phyloP scores from a whole-genome alignment of 2,113 vertebrate species.

The Sclerurus mexicanus region DNA sequence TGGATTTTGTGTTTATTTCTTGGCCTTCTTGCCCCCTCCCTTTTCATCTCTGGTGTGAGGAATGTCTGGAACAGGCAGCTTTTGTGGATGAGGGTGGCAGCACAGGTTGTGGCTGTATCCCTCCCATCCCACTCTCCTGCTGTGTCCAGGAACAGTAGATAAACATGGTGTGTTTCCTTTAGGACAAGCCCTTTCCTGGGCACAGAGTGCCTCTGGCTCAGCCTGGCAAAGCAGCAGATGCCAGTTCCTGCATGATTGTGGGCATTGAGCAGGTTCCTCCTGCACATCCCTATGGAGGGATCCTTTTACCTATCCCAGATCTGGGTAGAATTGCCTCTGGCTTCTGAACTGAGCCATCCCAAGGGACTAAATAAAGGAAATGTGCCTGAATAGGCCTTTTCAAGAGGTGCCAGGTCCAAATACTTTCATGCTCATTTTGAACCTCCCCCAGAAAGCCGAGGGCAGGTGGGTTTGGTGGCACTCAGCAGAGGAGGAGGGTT shows the following conservation, averaged over 20 bases:
- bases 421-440: background rate
- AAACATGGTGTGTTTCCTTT: constrained; percentile 53
- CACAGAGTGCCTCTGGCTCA: constrained; percentile 61
- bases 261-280: background rate
- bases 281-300: accelerated
- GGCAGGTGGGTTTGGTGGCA: background rate
- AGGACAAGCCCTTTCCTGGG: constrained; percentile 66
- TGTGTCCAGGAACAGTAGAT: constrained; percentile 71
- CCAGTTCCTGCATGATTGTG: background rate
- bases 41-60: constrained; percentile 63
- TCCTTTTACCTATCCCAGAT: background rate
- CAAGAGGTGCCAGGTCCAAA: background rate
- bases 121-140: constrained; percentile 57
- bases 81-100: constrained; percentile 78
- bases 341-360: background rate
- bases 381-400: background rate
- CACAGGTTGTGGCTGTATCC: constrained; percentile 62
- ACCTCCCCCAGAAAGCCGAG: background rate
- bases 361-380: background rate
- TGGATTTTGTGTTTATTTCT: background rate
- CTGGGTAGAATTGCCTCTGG: background rate
- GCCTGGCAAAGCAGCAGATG: constrained; percentile 4
- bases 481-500: background rate
- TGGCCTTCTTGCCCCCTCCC: constrained; percentile 54
- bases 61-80: constrained; percentile 77